Evolutionary conservation across 1,140 invertebrate genomes (phyloP).

Genomic region (Atta colombica): DNA sequence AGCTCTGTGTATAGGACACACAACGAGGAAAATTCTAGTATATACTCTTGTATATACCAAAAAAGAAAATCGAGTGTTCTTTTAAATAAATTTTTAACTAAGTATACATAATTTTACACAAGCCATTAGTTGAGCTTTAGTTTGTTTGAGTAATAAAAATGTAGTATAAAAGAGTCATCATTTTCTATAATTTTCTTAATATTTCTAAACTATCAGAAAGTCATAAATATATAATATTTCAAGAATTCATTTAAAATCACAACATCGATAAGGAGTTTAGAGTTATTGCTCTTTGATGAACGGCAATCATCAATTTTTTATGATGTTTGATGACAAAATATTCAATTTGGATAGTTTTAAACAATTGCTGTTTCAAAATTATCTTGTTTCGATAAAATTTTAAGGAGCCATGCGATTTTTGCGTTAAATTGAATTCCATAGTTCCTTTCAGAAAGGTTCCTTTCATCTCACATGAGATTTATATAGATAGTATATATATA

Average conservation of each 20-base stretch:
- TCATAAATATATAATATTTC: neutral
- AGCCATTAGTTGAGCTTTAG: neutral
- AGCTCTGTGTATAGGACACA: neutral
- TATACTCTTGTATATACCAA: neutral
- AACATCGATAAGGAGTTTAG: neutral
- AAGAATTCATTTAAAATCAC: neutral
- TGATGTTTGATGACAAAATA: neutral
- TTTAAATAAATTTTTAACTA: neutral
- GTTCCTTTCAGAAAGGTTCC: neutral
- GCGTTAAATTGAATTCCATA: neutral
- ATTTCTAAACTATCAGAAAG: neutral
- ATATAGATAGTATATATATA: neutral
- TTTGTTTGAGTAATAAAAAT: neutral
- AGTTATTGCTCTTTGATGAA: neutral
- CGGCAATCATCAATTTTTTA: neutral
- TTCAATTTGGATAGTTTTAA: neutral
- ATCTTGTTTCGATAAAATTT: neutral
- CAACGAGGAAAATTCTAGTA: neutral
- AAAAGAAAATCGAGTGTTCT: neutral
- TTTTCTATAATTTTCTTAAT: neutral
- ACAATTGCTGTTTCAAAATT: neutral
- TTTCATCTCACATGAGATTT: slow-evolving; percentile 21
- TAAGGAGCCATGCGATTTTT: neutral
- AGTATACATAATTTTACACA: neutral
- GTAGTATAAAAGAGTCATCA: neutral